phyloP scores from a whole-genome alignment of 2,113 vertebrate genomes.

The Marcusenius ussheri region DNA sequence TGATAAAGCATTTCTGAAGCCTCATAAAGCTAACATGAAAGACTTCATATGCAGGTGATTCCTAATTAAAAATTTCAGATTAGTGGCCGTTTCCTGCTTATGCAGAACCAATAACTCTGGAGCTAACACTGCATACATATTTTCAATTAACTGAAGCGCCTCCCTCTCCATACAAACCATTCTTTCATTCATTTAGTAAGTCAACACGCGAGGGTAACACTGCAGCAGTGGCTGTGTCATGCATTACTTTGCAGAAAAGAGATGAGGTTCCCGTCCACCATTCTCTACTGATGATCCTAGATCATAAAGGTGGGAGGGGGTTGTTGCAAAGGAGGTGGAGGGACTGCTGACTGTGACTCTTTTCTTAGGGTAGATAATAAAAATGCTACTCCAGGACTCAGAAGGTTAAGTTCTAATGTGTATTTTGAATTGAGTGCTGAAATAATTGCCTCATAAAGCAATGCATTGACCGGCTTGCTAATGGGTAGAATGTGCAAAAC shows the following conservation, averaged over 20 bases:
- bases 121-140: conserved; percentile 28
- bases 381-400: conserved; percentile 84
- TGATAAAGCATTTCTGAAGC: conserved; percentile 82
- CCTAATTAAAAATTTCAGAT: conserved; percentile 80
- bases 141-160: conserved; percentile 19
- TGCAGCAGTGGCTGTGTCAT: conserved; percentile 62
- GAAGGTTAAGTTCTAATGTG: conserved; percentile 93
- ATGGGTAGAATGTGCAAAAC: conserved; percentile 71
- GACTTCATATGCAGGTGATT: conserved; percentile 72
- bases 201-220: conserved; percentile 70
- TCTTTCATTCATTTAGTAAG: conserved; percentile 64
- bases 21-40: conserved; percentile 78
- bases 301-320: conserved; percentile 66
- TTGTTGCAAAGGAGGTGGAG: conserved; percentile 31
- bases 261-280: conserved; percentile 63
- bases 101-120: conserved; percentile 49
- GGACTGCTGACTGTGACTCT: conserved; percentile 76
- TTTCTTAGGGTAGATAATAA: conserved; percentile 83
- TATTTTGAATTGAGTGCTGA: conserved; percentile 84
- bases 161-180: conserved; percentile 24
- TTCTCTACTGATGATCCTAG: conserved; percentile 83
- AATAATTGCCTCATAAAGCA: conserved; percentile 91
- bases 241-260: conserved; percentile 70
- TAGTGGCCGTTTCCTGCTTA: conserved; percentile 56
- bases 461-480: conserved; percentile 76